Evolutionary conservation across 1,140 invertebrate species (phyloP), one percentile per base, ranked within the genome.

Genomic region (Mactra quadrangularis): DNA sequence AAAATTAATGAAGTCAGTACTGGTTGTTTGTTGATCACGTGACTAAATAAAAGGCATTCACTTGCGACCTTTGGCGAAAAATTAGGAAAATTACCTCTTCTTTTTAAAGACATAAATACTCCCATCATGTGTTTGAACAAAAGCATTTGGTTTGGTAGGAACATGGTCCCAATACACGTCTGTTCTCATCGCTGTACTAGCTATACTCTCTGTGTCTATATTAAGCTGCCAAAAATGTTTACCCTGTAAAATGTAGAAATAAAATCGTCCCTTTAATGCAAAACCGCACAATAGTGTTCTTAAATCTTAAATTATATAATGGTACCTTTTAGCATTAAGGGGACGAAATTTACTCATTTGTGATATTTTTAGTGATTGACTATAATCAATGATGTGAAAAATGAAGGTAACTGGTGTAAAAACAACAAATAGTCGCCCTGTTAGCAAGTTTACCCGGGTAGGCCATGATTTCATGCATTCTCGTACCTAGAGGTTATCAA

Each of bases 171-270:
- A 74, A 19, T 59, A 74, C 3, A n/a, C 33, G 47, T 59, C 38
- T 15, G 35, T 74, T 50, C 59, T 74, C 71, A 74, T 74, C 3
- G 38, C 38, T 1, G 22, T 33, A 29, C 53, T 47, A 11, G 53
- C 19, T 15, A 74, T 55, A 19, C 9, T 33, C 3, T 74, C 71
- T 19, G 33, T 17, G 29, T 74, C 33, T 15, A 74, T 52, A 22
- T 59, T 25, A 17, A 74, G 4, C 53, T 74, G 52, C 71, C 71
- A 74, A 50, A 74, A 74, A 41, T 74, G 59, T 33, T 59, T 57
- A n/a, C 71, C 71, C 71, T 74, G 19, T n/a, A n/a, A 15, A 72
- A 57, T 9, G n/a, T 3, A 25, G 19, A 60, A 17, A 60, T 6
- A 35, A 33, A 35, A 35, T 11, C 31, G 38, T 62, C 15, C 9